Conservation (phyloP, 2,888 invertebrate genomes). For the Mamestra brassicae region DNA sequence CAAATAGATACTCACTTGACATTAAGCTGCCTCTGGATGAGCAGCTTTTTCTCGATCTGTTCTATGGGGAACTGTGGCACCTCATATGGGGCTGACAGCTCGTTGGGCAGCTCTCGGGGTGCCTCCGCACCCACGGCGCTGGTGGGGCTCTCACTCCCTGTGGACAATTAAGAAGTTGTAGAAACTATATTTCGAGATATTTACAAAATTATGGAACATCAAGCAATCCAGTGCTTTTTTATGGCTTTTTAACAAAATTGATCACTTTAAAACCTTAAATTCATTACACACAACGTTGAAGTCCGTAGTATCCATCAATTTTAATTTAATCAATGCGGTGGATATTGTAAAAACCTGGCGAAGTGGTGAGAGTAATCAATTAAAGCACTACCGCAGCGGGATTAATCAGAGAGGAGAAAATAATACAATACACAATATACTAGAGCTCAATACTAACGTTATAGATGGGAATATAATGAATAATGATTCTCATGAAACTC, state of each 20-base stretch:
- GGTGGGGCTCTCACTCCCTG: slow-evolving; percentile 94
- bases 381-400: slow-evolving; percentile 4
- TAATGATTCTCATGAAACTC: slow-evolving; percentile 8
- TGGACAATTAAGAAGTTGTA: slow-evolving; percentile 63
- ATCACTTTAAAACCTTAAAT: not conserved
- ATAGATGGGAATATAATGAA: slow-evolving; percentile 25
- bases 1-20: slow-evolving; percentile 93
- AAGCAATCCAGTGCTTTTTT: not conserved
- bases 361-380: slow-evolving; percentile 12
- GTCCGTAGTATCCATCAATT: not conserved
- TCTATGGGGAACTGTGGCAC: slow-evolving; percentile 99
- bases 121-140: slow-evolving; percentile 90
- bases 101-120: slow-evolving; percentile 93
- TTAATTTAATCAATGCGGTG: slow-evolving; percentile 19
- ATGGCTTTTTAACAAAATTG: too few species aligned
- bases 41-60: slow-evolving; percentile 97
- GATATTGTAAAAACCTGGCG: slow-evolving; percentile 7
- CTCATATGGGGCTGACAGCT: slow-evolving; percentile 98
- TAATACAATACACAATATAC: slow-evolving; percentile 17
- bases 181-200: not conserved
- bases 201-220: not conserved
- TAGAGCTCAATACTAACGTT: slow-evolving; percentile 6
- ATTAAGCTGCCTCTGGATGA: slow-evolving; percentile 96
- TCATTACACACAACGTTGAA: not conserved
- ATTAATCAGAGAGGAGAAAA: slow-evolving; percentile 15